These are phyloP conservation scores for Dromiciops gliroides DNA, from an alignment of 2,113 vertebrate genomes.

Conservation along the genomic window DNA sequence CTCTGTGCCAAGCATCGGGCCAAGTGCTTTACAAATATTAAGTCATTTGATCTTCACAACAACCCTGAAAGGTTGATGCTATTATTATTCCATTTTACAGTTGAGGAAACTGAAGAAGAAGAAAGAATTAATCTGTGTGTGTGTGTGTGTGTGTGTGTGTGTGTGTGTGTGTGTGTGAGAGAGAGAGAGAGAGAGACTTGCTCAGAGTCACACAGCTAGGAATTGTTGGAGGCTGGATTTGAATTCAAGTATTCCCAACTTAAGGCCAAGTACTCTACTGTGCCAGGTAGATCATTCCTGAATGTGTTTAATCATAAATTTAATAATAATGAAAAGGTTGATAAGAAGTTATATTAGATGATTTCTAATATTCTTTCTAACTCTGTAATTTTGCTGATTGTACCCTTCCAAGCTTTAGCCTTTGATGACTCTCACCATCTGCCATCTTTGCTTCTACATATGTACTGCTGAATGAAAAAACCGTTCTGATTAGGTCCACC, in stretches of 20 bases:
- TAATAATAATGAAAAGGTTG: background rate
- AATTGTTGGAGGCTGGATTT: background rate
- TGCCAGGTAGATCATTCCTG: background rate
- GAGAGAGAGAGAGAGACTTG: background rate
- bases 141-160: too few relatives aligned
- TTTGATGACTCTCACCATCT: background rate
- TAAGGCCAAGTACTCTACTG: background rate
- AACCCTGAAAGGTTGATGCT: background rate
- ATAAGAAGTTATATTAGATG: slow-evolving; percentile 58
- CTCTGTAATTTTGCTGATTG: background rate
- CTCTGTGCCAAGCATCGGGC: too few relatives aligned
- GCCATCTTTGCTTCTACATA: background rate
- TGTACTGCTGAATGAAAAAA: background rate
- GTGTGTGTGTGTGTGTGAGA: too few relatives aligned
- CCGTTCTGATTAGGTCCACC: background rate
- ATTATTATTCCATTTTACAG: background rate
- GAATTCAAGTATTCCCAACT: background rate
- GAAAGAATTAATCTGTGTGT: too few relatives aligned
- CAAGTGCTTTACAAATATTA: background rate
- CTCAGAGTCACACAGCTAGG: background rate
- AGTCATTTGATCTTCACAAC: background rate
- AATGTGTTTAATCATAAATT: background rate
- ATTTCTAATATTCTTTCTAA: slow-evolving; percentile 72
- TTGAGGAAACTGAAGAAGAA: background rate
- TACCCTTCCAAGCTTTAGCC: background rate